Base-by-base conservation (phyloP, 2,113 vertebrate species). In the Burhinus oedicnemus region DNA sequence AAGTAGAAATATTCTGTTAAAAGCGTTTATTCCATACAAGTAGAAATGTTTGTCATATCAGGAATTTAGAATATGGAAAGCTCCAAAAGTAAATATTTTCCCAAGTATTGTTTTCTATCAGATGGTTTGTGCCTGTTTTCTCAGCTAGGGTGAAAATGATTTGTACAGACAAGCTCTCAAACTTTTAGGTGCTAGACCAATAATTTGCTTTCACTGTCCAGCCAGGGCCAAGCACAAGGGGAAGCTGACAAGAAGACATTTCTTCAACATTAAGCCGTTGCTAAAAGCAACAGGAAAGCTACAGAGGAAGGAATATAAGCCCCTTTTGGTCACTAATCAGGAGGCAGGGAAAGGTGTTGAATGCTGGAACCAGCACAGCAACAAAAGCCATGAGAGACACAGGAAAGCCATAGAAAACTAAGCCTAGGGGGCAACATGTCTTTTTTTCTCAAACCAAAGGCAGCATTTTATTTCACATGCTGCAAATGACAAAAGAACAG, bases 401-500 rank as follows among this genome's bases (percentile, higher is more conserved):
- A 0, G 29, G 51, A 93, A 95, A 74, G 85, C 14, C 95, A 79
- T 27, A 92, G 92, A 86, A 94, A 78, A 81, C 23, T 42, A 86
- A 88, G 80, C 71, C 66, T 68, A 60, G 34, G 92, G 78, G 45
- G 16, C 42, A 70, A 51, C 15, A 18, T 12, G 13, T 40, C 15
- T 58, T 85, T 82, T 82, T 92, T 89, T 30, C 64, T 71, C 45
- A 86, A 95, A 76, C 62, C 68, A 91, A 88, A 95, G 38, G 34
- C 84, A 85, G n/a, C n/a, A 49, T 90, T 93, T 88, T 49, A 81
- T 83, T 96, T 90, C 30, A 30, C 44, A 72, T 68, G 49, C 44
- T 91, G 49, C 36, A 88, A 86, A 85, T 69, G 81, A 89, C 95
- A 95, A 95, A 96, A 95, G 69, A 83, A 75, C 40, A 62, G 52